Percentiles rank a stretch among this genome's conserved stretches.
These are phyloP conservation scores for Tribolium castaneum DNA, from an alignment of 1,140 invertebrate species.

Conservation along the genomic window DNA sequence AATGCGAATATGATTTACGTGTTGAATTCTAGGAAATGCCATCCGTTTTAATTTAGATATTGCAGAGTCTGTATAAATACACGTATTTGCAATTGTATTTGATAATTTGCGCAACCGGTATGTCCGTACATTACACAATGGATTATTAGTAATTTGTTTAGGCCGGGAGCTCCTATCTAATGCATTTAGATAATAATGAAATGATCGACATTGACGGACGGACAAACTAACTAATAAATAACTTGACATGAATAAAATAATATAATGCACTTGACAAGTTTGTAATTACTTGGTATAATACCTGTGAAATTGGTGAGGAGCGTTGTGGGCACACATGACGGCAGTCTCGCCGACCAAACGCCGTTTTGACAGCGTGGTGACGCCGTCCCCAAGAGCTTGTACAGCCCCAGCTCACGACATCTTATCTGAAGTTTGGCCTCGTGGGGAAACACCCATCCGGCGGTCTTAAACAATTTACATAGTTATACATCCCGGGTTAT, in stretches of 20 bases:
- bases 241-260: no score
- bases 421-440: conserved; percentile 77
- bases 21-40: no score
- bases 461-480: conserved; percentile 53
- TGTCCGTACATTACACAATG: not conserved
- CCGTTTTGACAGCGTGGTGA: conserved; percentile 81
- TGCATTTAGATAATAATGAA: not conserved
- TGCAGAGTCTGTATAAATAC: not conserved
- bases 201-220: conserved; percentile 5
- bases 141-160: not conserved
- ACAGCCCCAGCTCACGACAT: conserved; percentile 83
- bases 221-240: no score
- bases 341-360: conserved; percentile 78
- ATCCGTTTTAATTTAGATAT: no score
- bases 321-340: conserved; percentile 83
- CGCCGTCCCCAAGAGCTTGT: conserved; percentile 80
- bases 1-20: no score
- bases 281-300: conserved; percentile 60
- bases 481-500: conserved; percentile 30
- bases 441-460: conserved; percentile 69
- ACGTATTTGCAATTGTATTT: not conserved
- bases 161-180: not conserved
- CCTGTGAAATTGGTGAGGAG: conserved; percentile 86
- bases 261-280: conserved; percentile 21
- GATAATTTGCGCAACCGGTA: not conserved